Evolutionary conservation across 2,888 invertebrate genomes (phyloP).

Genomic region (Pseudoips prasinana): DNA sequence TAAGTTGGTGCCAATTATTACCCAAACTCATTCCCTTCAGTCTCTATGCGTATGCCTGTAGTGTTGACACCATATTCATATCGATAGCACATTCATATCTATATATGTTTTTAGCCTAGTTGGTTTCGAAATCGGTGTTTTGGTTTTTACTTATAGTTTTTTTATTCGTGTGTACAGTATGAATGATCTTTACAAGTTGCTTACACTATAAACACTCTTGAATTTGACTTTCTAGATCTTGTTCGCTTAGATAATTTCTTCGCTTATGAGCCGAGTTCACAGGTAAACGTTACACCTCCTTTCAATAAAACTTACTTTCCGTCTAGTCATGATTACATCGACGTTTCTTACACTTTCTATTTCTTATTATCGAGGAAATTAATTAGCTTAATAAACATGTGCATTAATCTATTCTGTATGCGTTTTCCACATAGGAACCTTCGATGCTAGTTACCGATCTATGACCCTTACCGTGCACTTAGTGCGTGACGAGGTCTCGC

Average conservation of each 20-base stretch:
- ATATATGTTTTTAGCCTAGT: too few species aligned
- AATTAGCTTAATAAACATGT: slow-evolving; percentile 38
- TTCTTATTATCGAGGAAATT: slow-evolving; percentile 32
- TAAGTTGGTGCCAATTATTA: too few species aligned
- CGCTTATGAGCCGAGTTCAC: slow-evolving; percentile 15
- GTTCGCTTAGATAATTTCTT: slow-evolving; percentile 25
- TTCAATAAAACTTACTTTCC: slow-evolving; percentile 25
- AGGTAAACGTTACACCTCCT: slow-evolving; percentile 25
- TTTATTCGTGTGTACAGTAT: too few species aligned
- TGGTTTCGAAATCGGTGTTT: too few species aligned
- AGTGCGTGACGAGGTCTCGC: slow-evolving; percentile 69
- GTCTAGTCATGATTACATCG: slow-evolving; percentile 33
- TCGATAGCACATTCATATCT: too few species aligned
- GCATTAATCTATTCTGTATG: slow-evolving; percentile 55
- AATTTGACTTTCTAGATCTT: slow-evolving; percentile 26
- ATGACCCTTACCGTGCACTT: slow-evolving; percentile 67
- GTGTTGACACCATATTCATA: too few species aligned
- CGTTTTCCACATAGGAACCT: slow-evolving; percentile 55
- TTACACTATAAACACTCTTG: slow-evolving; percentile 4
- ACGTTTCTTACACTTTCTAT: slow-evolving; percentile 32
- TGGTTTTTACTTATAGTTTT: too few species aligned
- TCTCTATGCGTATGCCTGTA: too few species aligned
- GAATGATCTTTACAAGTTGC: too few species aligned
- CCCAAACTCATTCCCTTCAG: too few species aligned
- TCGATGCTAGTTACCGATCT: slow-evolving; percentile 50